Conservation (phyloP, 1,140 invertebrate species). For the Microplitis demolitor region DNA sequence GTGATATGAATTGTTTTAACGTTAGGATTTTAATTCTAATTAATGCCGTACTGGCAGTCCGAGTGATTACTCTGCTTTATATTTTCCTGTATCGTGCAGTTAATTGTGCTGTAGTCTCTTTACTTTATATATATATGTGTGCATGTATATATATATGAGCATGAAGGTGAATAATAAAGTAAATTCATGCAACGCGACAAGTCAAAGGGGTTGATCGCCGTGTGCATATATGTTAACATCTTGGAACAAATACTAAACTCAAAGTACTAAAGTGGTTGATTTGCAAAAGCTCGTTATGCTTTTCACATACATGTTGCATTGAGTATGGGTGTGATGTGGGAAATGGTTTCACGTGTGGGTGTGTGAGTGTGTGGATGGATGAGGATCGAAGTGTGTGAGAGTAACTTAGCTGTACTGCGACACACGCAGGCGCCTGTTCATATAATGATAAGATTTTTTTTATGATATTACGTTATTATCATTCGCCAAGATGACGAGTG, state of each 20-base stretch:
- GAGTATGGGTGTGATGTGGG: constrained; percentile 2
- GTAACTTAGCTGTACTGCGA: no score
- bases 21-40: constrained; percentile 2
- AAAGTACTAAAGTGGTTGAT: background rate
- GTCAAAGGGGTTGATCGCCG: no score
- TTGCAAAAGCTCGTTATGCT: background rate
- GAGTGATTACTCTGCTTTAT: background rate
- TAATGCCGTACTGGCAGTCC: background rate
- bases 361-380: no score
- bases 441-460: no score
- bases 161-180: constrained; percentile 12
- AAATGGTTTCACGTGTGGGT: background rate
- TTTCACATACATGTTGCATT: background rate
- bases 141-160: no score
- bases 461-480: no score
- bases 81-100: constrained; percentile 3
- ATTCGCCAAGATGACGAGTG: no score
- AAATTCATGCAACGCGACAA: background rate
- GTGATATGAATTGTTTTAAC: background rate
- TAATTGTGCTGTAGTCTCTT: constrained; percentile 9
- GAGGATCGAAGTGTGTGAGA: no score
- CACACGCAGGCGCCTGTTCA: no score
- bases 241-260: background rate
- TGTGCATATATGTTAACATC: no score
- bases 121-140: no score